Evolutionary conservation across 23 tunicate genomes (phyloP).

Genomic region (Diplosoma virens): DNA sequence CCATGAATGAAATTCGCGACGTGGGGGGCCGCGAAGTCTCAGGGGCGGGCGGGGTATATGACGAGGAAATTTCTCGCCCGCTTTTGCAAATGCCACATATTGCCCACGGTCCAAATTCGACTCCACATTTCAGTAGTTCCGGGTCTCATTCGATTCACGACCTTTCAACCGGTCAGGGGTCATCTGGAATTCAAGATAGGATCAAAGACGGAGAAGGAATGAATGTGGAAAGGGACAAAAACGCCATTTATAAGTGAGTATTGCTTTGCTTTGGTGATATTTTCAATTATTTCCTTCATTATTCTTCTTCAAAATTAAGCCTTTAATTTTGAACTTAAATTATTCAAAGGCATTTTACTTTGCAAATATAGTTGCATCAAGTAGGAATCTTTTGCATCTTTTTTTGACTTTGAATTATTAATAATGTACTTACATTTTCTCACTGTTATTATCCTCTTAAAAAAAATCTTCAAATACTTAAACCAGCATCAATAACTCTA

Average conservation of each 20-base stretch:
- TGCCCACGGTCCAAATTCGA: conserved; percentile 44
- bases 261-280: not conserved
- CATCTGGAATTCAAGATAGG: conserved; percentile 46
- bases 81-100: conserved; percentile 65
- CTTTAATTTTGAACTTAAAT: too few species aligned
- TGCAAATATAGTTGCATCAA: too few species aligned
- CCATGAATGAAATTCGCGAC: conserved; percentile 62
- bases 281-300: too few species aligned
- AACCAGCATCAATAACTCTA: too few species aligned
- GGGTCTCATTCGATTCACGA: conserved; percentile 33
- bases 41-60: conserved; percentile 60
- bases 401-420: too few species aligned
- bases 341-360: too few species aligned
- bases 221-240: conserved; percentile 60
- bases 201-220: conserved; percentile 60
- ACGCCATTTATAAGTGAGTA: conserved; percentile 79
- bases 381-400: too few species aligned
- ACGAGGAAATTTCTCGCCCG: conserved; percentile 80
- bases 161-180: conserved; percentile 28
- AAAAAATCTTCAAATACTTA: too few species aligned
- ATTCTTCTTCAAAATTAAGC: too few species aligned
- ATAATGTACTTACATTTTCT: too few species aligned
- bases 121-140: conserved; percentile 47
- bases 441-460: too few species aligned
- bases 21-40: conserved; percentile 42